Conservation (phyloP, 2,888 invertebrate species). For the Camptogramma bilineatum region DNA sequence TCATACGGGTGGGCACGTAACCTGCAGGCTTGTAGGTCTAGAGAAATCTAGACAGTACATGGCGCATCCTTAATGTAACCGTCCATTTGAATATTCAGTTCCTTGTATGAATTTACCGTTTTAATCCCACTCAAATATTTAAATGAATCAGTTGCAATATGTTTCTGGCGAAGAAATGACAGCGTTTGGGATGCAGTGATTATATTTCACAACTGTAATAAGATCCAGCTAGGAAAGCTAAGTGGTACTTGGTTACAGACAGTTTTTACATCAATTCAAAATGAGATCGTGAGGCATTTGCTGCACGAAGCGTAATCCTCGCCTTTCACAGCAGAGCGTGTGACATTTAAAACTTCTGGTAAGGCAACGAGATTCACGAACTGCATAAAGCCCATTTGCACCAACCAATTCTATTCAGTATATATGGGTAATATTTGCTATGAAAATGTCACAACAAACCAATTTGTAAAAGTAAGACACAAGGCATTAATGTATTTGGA, state of each 20-base stretch:
- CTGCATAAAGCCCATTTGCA: constrained; percentile 16
- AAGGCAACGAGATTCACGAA: constrained; percentile 58
- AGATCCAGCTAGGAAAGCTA: constrained; percentile 26
- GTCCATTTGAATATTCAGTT: constrained; percentile 23
- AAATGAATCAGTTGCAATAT: constrained; percentile 12
- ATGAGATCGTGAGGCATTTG: constrained; percentile 75
- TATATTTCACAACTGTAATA: constrained; percentile 31
- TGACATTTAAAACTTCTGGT: constrained; percentile 70
- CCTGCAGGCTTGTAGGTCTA: constrained; percentile 36
- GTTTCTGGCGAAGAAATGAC: constrained; percentile 7
- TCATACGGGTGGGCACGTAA: constrained; percentile 48
- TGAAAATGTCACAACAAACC: not conserved
- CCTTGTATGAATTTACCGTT: constrained; percentile 19
- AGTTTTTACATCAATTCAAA: constrained; percentile 62
- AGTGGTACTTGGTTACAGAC: constrained; percentile 28
- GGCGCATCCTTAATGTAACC: constrained; percentile 34
- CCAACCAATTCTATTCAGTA: not conserved
- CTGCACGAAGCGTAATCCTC: constrained; percentile 62
- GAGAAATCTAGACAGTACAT: constrained; percentile 45
- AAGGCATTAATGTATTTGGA: not conserved
- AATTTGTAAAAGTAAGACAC: not conserved
- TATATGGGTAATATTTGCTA: not conserved
- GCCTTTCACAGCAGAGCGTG: constrained; percentile 67
- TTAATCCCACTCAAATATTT: constrained; percentile 22
- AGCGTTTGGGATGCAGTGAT: constrained; percentile 17